Conservation (phyloP, 92 coral and sea anemone species). For the Phenganax stokvisi region DNA sequence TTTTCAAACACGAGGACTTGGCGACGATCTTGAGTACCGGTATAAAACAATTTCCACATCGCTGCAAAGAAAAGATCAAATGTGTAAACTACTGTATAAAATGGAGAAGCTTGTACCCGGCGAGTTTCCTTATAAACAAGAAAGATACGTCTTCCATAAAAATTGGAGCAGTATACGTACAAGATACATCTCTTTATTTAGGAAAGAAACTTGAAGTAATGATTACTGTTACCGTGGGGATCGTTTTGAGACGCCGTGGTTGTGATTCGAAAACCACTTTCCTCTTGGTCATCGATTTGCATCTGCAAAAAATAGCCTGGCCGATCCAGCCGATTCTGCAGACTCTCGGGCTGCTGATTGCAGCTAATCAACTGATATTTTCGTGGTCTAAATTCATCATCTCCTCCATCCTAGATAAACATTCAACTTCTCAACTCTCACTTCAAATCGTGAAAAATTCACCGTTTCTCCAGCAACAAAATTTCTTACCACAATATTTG, state of each 20-base stretch:
- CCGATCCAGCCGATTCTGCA: too few relatives aligned
- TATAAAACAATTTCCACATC: neutral
- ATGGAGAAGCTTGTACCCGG: neutral
- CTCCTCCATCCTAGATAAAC: neutral
- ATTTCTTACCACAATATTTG: too few relatives aligned
- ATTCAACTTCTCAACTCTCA: too few relatives aligned
- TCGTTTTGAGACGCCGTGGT: neutral
- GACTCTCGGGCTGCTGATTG: neutral
- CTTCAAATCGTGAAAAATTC: too few relatives aligned
- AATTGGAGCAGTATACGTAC: too few relatives aligned
- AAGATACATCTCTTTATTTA: too few relatives aligned
- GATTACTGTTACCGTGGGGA: neutral
- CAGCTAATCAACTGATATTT: neutral
- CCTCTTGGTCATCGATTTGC: neutral
- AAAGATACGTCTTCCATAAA: too few relatives aligned
- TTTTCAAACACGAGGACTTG: slow-evolving; percentile 8
- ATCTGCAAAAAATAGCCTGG: neutral
- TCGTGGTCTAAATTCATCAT: neutral
- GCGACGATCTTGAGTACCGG: neutral
- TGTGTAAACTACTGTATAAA: neutral
- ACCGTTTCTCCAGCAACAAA: too few relatives aligned
- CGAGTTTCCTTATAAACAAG: neutral
- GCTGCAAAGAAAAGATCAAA: neutral
- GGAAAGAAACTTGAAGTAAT: too few relatives aligned
- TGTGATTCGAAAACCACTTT: neutral